Evolutionary conservation across 2,113 vertebrate species (phyloP).

Genomic region (Peucedramus taeniatus): DNA sequence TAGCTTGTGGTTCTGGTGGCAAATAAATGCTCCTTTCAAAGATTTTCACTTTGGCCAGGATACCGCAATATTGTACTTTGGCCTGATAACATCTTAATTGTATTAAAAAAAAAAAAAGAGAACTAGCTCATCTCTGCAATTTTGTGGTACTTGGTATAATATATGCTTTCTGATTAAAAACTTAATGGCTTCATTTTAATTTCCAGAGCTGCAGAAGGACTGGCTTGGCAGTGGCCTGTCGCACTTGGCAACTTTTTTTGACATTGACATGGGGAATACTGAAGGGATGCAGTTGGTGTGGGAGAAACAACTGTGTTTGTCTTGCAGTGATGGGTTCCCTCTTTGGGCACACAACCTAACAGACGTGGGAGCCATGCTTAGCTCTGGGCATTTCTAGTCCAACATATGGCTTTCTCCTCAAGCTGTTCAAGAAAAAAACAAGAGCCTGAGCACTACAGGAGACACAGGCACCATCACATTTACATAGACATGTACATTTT

Average conservation of each 20-base stretch:
- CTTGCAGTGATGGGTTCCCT: background rate
- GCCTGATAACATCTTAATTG: constrained; percentile 40
- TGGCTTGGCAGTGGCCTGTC: background rate
- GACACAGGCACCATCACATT: accelerated
- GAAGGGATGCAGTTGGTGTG: background rate
- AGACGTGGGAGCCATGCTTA: background rate
- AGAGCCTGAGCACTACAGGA: background rate
- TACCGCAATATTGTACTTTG: constrained; percentile 23
- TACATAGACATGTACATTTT: background rate
- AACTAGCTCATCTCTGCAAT: constrained; percentile 12
- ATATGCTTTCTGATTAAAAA: constrained; percentile 7
- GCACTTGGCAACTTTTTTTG: background rate
- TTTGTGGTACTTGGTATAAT: background rate
- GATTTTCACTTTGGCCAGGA: constrained; percentile 17
- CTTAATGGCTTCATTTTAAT: background rate
- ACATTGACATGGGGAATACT: background rate
- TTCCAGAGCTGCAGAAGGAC: background rate
- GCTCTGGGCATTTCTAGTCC: background rate
- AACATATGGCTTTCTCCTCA: background rate
- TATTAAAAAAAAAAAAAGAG: background rate
- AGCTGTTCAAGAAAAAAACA: background rate
- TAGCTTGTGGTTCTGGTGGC: constrained; percentile 49
- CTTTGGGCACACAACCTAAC: background rate
- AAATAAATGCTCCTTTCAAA: constrained; percentile 27
- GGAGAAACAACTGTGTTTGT: background rate